Conservation (phyloP, 2,797 vertebrate genomes). For the Potorous gilbertii region DNA sequence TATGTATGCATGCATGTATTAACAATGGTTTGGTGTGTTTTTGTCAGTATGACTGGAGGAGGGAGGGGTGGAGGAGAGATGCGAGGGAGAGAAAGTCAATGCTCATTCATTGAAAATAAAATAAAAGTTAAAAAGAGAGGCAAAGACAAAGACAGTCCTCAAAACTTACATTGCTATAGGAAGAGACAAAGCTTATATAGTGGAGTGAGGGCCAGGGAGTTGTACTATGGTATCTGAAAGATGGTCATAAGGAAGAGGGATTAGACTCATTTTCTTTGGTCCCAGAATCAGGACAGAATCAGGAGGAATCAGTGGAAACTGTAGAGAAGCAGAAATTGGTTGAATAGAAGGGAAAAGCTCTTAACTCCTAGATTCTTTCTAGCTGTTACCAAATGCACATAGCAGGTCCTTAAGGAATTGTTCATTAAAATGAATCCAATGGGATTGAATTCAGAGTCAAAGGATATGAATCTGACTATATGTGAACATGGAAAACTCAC, state of each 20-base stretch:
- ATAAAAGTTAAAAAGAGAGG: neutral
- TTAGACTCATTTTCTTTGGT: neutral
- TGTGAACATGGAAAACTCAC: neutral
- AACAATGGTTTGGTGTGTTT: neutral
- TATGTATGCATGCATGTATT: neutral
- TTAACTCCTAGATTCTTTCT: neutral
- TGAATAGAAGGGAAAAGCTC: neutral
- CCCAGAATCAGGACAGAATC: neutral
- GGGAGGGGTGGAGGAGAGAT: neutral
- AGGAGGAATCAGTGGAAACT: neutral
- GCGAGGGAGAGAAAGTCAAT: neutral
- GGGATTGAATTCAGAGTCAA: neutral
- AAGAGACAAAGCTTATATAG: neutral
- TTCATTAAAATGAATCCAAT: neutral
- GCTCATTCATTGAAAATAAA: neutral
- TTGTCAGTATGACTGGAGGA: neutral
- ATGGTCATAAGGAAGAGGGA: neutral
- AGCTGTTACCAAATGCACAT: neutral
- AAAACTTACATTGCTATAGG: neutral
- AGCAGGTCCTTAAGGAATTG: neutral
- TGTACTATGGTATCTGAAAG: neutral
- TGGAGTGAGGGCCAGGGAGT: neutral
- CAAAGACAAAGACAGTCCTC: neutral
- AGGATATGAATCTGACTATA: neutral
- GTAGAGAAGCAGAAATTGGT: neutral